Conservation (phyloP, 2,113 vertebrate genomes). For the Astur gentilis region DNA sequence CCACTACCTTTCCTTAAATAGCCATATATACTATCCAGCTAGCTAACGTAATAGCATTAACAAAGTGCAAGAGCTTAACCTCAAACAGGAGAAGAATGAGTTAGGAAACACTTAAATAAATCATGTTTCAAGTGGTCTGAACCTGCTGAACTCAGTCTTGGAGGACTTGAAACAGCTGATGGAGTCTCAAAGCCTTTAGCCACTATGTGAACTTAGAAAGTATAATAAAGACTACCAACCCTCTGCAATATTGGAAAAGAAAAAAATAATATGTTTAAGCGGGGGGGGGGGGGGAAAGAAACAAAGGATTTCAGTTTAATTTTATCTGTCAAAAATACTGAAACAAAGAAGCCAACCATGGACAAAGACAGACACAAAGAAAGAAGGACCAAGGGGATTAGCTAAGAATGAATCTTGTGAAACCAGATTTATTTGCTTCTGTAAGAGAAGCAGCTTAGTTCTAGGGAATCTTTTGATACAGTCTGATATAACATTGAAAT, state of each 20-base stretch:
- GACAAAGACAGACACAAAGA: neutral
- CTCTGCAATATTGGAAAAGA: neutral
- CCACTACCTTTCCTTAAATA: neutral
- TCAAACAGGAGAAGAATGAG: neutral
- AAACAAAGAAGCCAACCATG: neutral
- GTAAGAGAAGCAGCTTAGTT: neutral
- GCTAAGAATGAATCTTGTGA: neutral
- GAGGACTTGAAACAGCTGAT: neutral
- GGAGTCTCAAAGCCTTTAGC: neutral
- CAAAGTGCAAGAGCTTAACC: neutral
- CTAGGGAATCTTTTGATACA: neutral
- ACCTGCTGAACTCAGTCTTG: neutral
- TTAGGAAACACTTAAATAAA: neutral
- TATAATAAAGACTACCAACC: neutral
- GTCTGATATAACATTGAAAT: neutral
- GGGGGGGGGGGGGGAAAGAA: no score
- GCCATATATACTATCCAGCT: neutral
- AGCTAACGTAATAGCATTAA: rapidly evolving
- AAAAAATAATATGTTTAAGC: neutral
- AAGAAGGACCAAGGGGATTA: neutral
- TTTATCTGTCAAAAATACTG: neutral
- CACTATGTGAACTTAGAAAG: neutral
- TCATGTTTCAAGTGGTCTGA: neutral
- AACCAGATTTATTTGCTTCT: neutral
- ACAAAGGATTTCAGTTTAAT: neutral